Conservation (phyloP, 2,113 vertebrate species). For the Cheilinus undulatus region DNA sequence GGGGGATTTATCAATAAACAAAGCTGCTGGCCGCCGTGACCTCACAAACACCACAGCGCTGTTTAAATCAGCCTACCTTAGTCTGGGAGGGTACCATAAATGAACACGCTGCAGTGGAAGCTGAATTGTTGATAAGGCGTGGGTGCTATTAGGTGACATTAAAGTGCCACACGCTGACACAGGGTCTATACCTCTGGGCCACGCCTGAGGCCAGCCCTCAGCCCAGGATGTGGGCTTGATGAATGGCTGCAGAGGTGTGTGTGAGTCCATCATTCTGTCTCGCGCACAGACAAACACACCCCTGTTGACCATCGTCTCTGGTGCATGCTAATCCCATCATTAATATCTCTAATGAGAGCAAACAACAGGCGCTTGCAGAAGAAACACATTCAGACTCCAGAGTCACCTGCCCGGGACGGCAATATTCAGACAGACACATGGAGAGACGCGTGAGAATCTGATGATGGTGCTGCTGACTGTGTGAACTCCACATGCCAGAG, state of each 20-base stretch:
- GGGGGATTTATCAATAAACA: slow-evolving; percentile 23
- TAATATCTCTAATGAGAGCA: slow-evolving; percentile 52
- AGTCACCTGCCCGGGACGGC: background rate
- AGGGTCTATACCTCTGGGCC: background rate
- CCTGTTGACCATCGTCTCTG: background rate
- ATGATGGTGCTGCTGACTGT: background rate
- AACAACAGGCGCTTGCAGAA: background rate
- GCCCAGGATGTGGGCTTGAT: slow-evolving; percentile 46
- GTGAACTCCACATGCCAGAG: slow-evolving; percentile 44
- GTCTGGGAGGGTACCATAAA: slow-evolving; percentile 18
- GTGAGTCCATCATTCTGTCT: slow-evolving; percentile 68
- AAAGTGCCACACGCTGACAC: slow-evolving; percentile 36
- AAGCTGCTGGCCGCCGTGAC: slow-evolving; percentile 13
- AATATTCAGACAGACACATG: background rate
- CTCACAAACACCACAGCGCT: slow-evolving; percentile 17
- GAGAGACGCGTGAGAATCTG: background rate
- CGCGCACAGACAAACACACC: slow-evolving; percentile 7
- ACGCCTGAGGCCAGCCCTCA: slow-evolving; percentile 29
- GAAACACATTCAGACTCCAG: background rate
- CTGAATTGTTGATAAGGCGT: background rate
- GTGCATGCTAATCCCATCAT: slow-evolving; percentile 36
- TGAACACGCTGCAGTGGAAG: background rate
- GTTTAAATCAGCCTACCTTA: background rate
- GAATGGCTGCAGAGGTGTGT: slow-evolving; percentile 41
- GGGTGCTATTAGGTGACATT: slow-evolving; percentile 25